A percentile compares a stretch with the other conserved stretches of the same genome.
phyloP scores from a whole-genome alignment of 2,888 invertebrate species.

The Sialis fuliginosa region DNA sequence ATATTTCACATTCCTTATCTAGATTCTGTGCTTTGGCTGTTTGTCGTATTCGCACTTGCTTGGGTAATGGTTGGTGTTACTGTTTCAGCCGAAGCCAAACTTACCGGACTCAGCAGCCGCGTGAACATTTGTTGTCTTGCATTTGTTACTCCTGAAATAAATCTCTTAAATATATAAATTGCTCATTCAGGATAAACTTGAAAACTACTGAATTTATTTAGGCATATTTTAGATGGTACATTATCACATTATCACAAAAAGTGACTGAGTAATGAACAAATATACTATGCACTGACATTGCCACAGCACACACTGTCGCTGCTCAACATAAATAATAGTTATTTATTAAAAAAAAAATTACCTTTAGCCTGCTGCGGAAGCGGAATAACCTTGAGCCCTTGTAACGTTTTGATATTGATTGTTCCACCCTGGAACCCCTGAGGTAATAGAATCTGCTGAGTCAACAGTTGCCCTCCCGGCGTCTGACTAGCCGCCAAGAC shows the following conservation, averaged over 20 bases:
- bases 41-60: too few species aligned
- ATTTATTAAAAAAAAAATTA: constrained; percentile 11
- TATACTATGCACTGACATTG: too few species aligned
- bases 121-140: constrained; percentile 25
- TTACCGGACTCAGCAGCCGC: constrained; percentile 26
- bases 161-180: neutral
- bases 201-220: too few species aligned
- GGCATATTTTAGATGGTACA: neutral
- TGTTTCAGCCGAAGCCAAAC: constrained; percentile 13
- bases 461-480: constrained; percentile 27
- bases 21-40: too few species aligned
- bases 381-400: constrained; percentile 42
- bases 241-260: constrained; percentile 10
- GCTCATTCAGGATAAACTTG: constrained; percentile 9
- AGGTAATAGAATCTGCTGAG: constrained; percentile 40
- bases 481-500: constrained; percentile 36
- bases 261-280: too few species aligned
- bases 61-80: neutral
- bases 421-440: constrained; percentile 39
- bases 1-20: too few species aligned
- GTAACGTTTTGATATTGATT: constrained; percentile 39
- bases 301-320: too few species aligned
- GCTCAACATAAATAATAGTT: too few species aligned
- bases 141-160: constrained; percentile 1
- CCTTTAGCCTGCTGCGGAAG: constrained; percentile 25